Evolutionary conservation across 2,888 invertebrate genomes (phyloP).

Genomic region (Lasioglossum morio): DNA sequence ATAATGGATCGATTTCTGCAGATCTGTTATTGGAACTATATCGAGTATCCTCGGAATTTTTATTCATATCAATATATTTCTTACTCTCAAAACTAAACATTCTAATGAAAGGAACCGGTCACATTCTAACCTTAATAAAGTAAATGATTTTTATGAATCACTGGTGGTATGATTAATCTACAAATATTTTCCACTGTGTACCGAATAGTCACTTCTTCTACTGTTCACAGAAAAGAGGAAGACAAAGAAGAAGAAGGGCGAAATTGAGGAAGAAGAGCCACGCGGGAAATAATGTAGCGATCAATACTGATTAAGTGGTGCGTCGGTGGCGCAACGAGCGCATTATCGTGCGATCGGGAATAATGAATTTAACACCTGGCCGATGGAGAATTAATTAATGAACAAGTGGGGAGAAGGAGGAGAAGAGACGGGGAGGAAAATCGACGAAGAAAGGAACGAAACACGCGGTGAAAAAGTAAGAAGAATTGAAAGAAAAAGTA

Average conservation of each 20-base stretch:
- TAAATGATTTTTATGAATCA: too few relatives aligned
- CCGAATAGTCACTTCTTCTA: not conserved
- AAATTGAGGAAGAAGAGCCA: not conserved
- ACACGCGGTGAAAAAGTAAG: not conserved
- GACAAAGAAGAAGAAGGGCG: not conserved
- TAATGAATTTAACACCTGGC: conserved; percentile 28
- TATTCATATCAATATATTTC: not conserved
- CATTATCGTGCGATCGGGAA: not conserved
- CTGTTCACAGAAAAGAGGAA: not conserved
- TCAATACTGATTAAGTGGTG: conserved; percentile 32
- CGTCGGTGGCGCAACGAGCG: not conserved
- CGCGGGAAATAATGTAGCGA: conserved; percentile 22
- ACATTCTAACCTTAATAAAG: too few relatives aligned
- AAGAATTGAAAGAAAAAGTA: not conserved
- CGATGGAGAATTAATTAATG: conserved; percentile 33
- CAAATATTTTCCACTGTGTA: not conserved
- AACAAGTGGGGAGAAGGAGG: conserved; percentile 5
- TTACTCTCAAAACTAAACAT: not conserved
- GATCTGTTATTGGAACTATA: too few relatives aligned
- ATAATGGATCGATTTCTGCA: too few relatives aligned
- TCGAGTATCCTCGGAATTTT: too few relatives aligned
- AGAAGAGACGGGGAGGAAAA: not conserved
- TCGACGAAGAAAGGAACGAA: not conserved
- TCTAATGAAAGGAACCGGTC: too few relatives aligned
- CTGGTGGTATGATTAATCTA: not conserved